phyloP scores from a whole-genome alignment of 2,888 invertebrate species.

The Tipula vernalis region DNA sequence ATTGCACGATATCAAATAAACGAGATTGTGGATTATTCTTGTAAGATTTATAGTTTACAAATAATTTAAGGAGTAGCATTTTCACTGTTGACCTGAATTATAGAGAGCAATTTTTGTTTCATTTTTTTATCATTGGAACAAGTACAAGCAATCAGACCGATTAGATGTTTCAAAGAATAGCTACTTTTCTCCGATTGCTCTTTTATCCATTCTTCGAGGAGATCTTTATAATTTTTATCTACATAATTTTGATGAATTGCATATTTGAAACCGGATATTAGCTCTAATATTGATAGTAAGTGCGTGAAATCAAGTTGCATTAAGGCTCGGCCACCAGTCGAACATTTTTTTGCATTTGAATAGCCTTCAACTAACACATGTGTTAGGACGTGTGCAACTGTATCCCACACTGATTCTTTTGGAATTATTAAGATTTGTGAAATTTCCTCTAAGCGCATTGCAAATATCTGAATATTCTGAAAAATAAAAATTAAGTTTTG shows the following conservation, averaged over 20 bases:
- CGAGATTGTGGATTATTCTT: not conserved
- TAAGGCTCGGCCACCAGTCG: constrained; percentile 88
- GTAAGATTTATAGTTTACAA: not conserved
- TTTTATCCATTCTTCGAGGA: constrained; percentile 78
- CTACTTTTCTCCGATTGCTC: constrained; percentile 75
- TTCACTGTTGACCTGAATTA: constrained; percentile 43
- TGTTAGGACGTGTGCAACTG: constrained; percentile 72
- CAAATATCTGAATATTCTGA: constrained; percentile 51
- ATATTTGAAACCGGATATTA: constrained; percentile 70
- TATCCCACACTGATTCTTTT: constrained; percentile 68
- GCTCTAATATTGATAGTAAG: constrained; percentile 79
- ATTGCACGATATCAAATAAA: not conserved
- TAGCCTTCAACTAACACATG: constrained; percentile 86
- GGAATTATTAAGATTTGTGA: constrained; percentile 58
- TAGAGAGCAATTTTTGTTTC: constrained; percentile 59
- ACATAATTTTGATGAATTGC: constrained; percentile 82
- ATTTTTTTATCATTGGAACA: constrained; percentile 81
- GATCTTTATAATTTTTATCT: no score
- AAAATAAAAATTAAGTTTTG: not conserved
- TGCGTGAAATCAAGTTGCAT: constrained; percentile 98
- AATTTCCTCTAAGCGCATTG: constrained; percentile 63
- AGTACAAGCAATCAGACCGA: constrained; percentile 70
- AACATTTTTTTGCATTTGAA: constrained; percentile 83
- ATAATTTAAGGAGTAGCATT: not conserved
- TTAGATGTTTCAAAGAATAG: constrained; percentile 79